phyloP scores from a whole-genome alignment of 2,888 invertebrate genomes.

The Ligdia adustata region DNA sequence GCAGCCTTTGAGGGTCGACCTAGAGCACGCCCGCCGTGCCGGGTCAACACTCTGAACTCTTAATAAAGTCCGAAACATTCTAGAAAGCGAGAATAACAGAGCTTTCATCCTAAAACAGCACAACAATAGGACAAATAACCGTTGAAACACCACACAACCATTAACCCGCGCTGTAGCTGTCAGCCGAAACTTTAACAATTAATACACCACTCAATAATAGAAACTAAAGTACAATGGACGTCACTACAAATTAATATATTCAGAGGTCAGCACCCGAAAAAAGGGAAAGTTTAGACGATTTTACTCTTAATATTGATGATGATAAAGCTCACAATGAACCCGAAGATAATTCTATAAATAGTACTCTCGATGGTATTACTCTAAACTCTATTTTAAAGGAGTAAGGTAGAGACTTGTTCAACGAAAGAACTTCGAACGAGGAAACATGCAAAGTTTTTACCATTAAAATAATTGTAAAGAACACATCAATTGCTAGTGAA shows the following conservation, averaged over 20 bases:
- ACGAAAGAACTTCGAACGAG: slow-evolving; percentile 16
- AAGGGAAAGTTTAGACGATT: slow-evolving; percentile 35
- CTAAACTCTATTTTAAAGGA: slow-evolving; percentile 22
- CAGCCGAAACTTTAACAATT: slow-evolving; percentile 75
- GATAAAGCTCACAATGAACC: slow-evolving; percentile 39
- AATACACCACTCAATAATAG: slow-evolving; percentile 72
- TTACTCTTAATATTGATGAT: slow-evolving; percentile 28
- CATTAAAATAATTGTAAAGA: slow-evolving; percentile 49
- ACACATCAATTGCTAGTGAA: slow-evolving; percentile 62
- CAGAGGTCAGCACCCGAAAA: slow-evolving; percentile 69
- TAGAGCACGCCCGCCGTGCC: slow-evolving; percentile 22
- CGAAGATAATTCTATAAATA: background rate
- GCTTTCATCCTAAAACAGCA: slow-evolving; percentile 65
- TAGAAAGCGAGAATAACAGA: slow-evolving; percentile 41
- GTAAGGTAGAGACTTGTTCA: slow-evolving; percentile 34
- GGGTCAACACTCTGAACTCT: slow-evolving; percentile 51
- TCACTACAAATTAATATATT: slow-evolving; percentile 79
- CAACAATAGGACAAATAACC: slow-evolving; percentile 68
- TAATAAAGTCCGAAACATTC: slow-evolving; percentile 50
- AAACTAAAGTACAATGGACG: slow-evolving; percentile 72
- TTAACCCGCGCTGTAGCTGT: slow-evolving; percentile 73
- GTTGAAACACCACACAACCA: slow-evolving; percentile 68
- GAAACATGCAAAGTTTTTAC: slow-evolving; percentile 51
- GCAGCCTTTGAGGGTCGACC: slow-evolving; percentile 22
- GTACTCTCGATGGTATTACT: slow-evolving; percentile 6